phyloP scores from a whole-genome alignment of 2,113 vertebrate genomes.

The Daphoenositta chrysoptera region DNA sequence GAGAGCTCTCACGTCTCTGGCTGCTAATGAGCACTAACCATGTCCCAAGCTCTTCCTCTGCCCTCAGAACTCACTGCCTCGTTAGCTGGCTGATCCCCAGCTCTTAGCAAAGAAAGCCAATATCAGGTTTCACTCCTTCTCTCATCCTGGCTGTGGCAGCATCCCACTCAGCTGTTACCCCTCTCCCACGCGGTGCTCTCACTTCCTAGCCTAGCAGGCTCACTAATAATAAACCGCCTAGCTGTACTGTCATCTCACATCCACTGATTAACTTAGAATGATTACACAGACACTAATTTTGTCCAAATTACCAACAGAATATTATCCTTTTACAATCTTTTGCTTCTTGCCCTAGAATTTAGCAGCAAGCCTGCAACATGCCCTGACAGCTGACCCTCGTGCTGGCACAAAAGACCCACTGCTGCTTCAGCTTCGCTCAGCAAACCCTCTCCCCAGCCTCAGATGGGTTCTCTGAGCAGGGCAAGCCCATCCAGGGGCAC shows the following conservation, averaged over 20 bases:
- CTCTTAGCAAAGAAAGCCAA: neutral
- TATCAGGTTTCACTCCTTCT: neutral
- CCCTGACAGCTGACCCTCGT: neutral
- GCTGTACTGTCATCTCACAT: neutral
- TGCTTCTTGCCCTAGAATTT: neutral
- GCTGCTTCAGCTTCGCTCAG: neutral
- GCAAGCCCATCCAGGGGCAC: neutral
- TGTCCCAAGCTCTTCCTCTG: neutral
- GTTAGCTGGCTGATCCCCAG: neutral
- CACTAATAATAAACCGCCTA: too few species aligned
- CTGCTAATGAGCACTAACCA: neutral
- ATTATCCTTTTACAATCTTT: neutral
- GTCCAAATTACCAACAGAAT: neutral
- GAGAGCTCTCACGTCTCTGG: neutral
- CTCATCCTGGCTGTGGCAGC: neutral
- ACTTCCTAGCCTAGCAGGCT: neutral
- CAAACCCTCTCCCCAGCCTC: neutral
- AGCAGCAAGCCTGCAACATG: neutral
- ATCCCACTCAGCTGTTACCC: neutral
- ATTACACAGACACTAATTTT: neutral
- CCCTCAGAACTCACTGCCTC: constrained; percentile 7
- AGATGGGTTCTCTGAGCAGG: neutral
- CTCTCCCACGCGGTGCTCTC: neutral
- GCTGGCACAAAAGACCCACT: accelerated
- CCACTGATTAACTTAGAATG: neutral